Base-by-base conservation (phyloP, 1,140 invertebrate genomes). In the Leptinotarsa defecta region DNA sequence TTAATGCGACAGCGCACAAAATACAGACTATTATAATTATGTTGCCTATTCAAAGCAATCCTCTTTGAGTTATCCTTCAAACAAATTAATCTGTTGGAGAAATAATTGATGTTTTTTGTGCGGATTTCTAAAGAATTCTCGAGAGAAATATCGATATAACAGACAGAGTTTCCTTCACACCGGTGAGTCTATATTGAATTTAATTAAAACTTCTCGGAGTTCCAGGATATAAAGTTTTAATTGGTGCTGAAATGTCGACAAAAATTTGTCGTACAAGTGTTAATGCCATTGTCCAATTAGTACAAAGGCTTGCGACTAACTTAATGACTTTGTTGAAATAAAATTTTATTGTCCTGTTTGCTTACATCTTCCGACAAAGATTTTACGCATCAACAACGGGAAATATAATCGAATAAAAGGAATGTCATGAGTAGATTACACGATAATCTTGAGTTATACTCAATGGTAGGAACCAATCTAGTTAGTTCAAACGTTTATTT, bases 211-310 rank as follows among this genome's bases (percentile, higher is more conserved):
- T 57, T 57, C n/a, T 57, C 52, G 17, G 52, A 57, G 52, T 57
- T 57, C 3, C 52, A 57, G n/a, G 52, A 57, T 19, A 57, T 57
- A 65, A 65, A 65, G 11, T 65, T 65, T 65, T 65, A 65, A 65
- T 65, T 65, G 64, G 27, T 65, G 64, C 27, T 20, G 64, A 22
- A 13, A 24, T 20, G 27, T 57, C 64, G 64, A 65, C 20, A 24
- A 65, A 65, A 65, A 65, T 24, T 65, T 65, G 27, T 65, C 64
- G 64, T 65, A 24, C 20, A 22, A 65, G 64, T 65, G 64, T 65
- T 65, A 65, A 65, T 65, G 64, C 19, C 15, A 65, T 65, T 65
- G n/a, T 65, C 64, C 64, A 65, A 65, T 65, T 65, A 65, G 64
- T 24, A 65, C 13, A 34, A 34, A 34, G 27, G 27, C 20, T 20